Conservation (phyloP, 2,888 invertebrate genomes). For the Bursaphelenchus okinawaensis region DNA sequence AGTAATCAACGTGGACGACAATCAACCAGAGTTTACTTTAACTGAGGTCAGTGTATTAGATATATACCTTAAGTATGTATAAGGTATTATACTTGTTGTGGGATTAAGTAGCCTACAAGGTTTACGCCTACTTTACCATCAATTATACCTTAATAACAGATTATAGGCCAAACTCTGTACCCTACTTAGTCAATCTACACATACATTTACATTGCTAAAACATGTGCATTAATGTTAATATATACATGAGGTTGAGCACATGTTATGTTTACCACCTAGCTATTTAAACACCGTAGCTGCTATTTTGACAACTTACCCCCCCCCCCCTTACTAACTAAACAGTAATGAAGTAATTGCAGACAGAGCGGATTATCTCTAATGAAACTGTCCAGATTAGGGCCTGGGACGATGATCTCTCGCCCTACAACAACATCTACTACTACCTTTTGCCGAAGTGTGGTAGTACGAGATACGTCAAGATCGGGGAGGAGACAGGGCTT, state of each 20-base stretch:
- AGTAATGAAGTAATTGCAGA: background rate
- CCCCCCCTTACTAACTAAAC: too few species aligned
- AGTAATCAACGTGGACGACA: constrained; percentile 29
- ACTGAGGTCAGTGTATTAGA: background rate
- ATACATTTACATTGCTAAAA: too few species aligned
- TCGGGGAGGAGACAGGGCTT: background rate
- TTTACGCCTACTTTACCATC: too few species aligned
- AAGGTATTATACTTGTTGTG: too few species aligned
- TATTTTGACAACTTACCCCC: background rate
- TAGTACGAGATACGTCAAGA: background rate
- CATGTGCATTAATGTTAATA: too few species aligned
- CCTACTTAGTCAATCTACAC: too few species aligned
- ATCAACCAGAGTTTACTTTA: constrained; percentile 22
- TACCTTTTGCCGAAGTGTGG: constrained; percentile 24
- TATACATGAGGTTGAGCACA: too few species aligned
- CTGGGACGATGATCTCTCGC: constrained; percentile 21
- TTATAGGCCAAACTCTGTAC: too few species aligned
- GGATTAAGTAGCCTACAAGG: too few species aligned
- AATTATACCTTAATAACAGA: too few species aligned
- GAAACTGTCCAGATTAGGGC: constrained; percentile 10
- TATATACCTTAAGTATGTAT: too few species aligned
- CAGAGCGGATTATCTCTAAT: background rate
- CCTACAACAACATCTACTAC: constrained; percentile 26
- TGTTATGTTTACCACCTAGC: too few species aligned
- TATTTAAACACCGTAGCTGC: background rate